Percentiles rank a stretch among this genome's conserved stretches.
Evolutionary conservation across 2,797 vertebrate genomes (phyloP).

Genomic region (Zenarchopterus dispar): DNA sequence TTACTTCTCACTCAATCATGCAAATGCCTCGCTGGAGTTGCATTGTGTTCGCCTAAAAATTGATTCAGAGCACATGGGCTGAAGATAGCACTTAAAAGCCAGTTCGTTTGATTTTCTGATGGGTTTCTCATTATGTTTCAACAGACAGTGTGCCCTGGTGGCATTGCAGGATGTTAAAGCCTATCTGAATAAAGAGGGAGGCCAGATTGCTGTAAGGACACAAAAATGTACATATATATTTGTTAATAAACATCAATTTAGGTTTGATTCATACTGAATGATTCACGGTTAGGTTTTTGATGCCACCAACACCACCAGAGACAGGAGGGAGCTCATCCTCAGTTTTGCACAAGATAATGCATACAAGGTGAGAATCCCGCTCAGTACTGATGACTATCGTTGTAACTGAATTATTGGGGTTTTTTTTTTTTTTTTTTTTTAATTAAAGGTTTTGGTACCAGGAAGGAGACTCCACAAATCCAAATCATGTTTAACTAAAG

Average conservation of each 20-base stretch:
- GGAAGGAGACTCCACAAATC: background rate
- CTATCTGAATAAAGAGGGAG: constrained; percentile 90
- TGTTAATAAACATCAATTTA: background rate
- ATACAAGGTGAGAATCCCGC: constrained; percentile 88
- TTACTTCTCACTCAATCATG: background rate
- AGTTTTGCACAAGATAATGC: constrained; percentile 88
- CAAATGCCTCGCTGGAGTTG: constrained; percentile 3
- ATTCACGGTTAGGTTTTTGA: constrained; percentile 89
- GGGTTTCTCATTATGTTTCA: constrained; percentile 16
- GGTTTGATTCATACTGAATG: background rate
- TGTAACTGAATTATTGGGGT: background rate
- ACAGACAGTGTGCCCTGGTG: constrained; percentile 91
- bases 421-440: background rate
- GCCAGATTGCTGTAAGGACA: constrained; percentile 92
- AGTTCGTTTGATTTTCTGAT: background rate
- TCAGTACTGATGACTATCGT: background rate
- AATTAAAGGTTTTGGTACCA: background rate
- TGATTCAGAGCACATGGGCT: background rate
- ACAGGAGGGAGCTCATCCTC: constrained; percentile 92
- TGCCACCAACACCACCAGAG: constrained; percentile 96
- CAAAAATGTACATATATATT: background rate
- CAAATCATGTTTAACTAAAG: background rate
- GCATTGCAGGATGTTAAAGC: constrained; percentile 91
- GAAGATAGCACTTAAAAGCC: no score
- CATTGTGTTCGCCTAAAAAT: constrained; percentile 10